These are phyloP conservation scores for Steatocranus sp. DNA, from an alignment of 2,797 vertebrate species.

Conservation along the genomic window DNA sequence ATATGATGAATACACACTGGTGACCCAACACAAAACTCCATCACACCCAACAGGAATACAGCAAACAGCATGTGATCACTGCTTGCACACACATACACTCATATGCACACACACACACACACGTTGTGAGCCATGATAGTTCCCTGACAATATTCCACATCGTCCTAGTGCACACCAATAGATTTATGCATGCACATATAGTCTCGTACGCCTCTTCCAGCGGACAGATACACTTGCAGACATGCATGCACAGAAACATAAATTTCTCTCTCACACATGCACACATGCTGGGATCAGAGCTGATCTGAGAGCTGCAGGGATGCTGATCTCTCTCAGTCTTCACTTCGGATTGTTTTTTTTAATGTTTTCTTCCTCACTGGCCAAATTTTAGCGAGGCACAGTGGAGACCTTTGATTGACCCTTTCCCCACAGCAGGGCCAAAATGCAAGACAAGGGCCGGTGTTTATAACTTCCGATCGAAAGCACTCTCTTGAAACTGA, in stretches of 20 bases:
- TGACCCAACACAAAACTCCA: background rate
- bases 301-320: slow-evolving; percentile 44
- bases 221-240: slow-evolving; percentile 1
- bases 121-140: background rate
- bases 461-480: slow-evolving; percentile 1
- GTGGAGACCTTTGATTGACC: slow-evolving; percentile 17
- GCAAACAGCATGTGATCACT: background rate
- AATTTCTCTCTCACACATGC: background rate
- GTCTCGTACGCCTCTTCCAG: background rate
- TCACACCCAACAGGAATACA: background rate
- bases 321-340: slow-evolving; percentile 19
- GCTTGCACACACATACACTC: background rate
- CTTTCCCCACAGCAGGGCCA: slow-evolving; percentile 43
- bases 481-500: slow-evolving; percentile 1
- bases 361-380: slow-evolving; percentile 3
- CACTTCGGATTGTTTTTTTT: background rate
- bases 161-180: background rate
- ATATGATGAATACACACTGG: background rate
- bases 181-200: background rate
- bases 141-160: background rate
- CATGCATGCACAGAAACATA: slow-evolving; percentile 14
- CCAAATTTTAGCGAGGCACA: background rate
- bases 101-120: background rate
- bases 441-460: slow-evolving; percentile 24
- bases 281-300: slow-evolving; percentile 66